Evolutionary conservation across 1,140 invertebrate species (phyloP).

Genomic region (Bacillus rossius): DNA sequence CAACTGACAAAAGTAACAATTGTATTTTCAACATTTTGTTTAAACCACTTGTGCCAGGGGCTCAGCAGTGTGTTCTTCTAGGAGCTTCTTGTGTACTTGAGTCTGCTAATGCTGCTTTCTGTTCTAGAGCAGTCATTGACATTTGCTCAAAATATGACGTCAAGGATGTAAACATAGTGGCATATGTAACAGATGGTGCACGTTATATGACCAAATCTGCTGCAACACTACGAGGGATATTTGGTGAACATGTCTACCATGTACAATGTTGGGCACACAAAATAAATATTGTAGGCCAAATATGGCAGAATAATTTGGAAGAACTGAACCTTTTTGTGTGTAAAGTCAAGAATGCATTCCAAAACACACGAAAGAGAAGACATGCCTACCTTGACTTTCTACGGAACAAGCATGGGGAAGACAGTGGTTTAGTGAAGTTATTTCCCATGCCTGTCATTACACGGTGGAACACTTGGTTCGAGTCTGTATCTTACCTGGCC

Average conservation of each 20-base stretch:
- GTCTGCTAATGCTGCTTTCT: not conserved
- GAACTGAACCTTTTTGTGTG: not conserved
- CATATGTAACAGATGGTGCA: not conserved
- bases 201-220: not conserved
- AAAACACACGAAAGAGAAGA: not conserved
- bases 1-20: not conserved
- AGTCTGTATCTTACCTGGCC: not conserved
- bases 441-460: not conserved
- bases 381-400: not conserved
- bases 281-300: not conserved
- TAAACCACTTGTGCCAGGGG: not conserved
- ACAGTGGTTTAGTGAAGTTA: not conserved
- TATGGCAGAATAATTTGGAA: not conserved
- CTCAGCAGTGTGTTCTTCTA: not conserved
- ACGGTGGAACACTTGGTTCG: not conserved
- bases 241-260: not conserved
- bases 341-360: not conserved
- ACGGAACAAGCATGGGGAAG: not conserved
- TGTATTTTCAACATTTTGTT: constrained; percentile 1
- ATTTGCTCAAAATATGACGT: not conserved
- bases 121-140: not conserved
- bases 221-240: not conserved
- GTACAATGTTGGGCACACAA: constrained; percentile 3
- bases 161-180: not conserved
- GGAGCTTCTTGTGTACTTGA: not conserved